phyloP scores from a whole-genome alignment of 2,113 vertebrate species.

The Atrichornis clamosus region DNA sequence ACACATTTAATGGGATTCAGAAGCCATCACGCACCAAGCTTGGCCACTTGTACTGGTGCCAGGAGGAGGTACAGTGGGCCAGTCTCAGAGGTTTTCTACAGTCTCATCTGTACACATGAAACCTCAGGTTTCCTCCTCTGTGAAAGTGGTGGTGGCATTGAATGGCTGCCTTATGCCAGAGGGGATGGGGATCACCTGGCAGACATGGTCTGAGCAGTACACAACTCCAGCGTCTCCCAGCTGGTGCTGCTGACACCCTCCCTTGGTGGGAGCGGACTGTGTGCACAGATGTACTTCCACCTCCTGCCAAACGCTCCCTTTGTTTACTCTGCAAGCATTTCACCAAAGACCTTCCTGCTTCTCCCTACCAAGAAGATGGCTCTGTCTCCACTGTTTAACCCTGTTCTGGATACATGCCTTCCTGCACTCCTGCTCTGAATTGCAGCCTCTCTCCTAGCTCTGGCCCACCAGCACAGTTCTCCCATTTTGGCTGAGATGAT shows the following conservation, averaged over 20 bases:
- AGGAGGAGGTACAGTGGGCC: neutral
- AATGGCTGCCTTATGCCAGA: neutral
- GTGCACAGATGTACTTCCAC: constrained; percentile 3
- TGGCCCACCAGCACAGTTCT: neutral
- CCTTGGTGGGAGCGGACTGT: neutral
- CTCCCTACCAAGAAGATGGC: constrained; percentile 31
- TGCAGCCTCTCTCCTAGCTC: neutral
- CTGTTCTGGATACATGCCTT: neutral
- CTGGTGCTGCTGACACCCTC: neutral
- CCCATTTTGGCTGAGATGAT: neutral
- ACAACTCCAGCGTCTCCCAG: neutral
- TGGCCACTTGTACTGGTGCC: neutral
- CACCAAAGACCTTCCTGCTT: constrained; percentile 63
- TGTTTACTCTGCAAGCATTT: constrained; percentile 70
- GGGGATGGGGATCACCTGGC: neutral
- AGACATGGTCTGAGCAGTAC: neutral
- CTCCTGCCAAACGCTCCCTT: constrained; percentile 35
- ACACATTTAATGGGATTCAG: neutral
- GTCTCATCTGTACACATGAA: neutral
- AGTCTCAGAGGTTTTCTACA: neutral
- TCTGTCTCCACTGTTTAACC: neutral
- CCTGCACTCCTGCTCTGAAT: neutral
- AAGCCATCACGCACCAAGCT: neutral
- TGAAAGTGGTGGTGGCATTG: neutral
- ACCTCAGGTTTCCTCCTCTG: neutral